These are phyloP conservation scores for Goniozus legneri DNA, from an alignment of 1,140 invertebrate genomes.

Conservation along the genomic window DNA sequence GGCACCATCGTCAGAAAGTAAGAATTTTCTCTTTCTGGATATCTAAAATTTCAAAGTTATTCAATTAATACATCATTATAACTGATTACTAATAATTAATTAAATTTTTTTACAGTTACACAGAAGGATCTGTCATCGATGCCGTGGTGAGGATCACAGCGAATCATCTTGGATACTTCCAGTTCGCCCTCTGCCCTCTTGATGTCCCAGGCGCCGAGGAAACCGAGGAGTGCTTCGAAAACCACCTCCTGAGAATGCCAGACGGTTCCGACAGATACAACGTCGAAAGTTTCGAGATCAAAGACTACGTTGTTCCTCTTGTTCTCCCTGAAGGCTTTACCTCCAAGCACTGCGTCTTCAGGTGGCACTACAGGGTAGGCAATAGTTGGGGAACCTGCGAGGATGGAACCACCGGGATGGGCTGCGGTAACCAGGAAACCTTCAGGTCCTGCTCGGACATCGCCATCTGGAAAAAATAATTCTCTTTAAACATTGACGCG, in stretches of 20 bases:
- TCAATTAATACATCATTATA: too few species aligned
- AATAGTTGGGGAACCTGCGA: conserved; percentile 60
- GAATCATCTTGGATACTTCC: conserved; percentile 64
- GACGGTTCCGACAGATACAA: conserved; percentile 44
- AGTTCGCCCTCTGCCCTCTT: conserved; percentile 59
- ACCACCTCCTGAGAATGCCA: conserved; percentile 56
- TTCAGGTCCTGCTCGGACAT: conserved; percentile 70
- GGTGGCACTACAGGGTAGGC: conserved; percentile 65
- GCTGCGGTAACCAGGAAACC: conserved; percentile 66
- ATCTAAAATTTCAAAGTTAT: too few species aligned
- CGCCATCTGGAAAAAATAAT: conserved; percentile 41
- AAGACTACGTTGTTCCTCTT: conserved; percentile 31
- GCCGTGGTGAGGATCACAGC: conserved; percentile 71
- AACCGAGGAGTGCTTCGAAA: conserved; percentile 61
- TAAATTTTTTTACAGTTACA: conserved; percentile 53
- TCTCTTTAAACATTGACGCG: too few species aligned
- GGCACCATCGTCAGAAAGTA: conserved; percentile 55
- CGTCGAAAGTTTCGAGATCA: conserved; percentile 2
- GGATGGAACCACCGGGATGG: conserved; percentile 43
- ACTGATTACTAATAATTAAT: too few species aligned
- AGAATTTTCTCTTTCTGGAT: too few species aligned
- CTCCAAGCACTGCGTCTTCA: conserved; percentile 65
- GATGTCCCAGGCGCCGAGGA: conserved; percentile 46
- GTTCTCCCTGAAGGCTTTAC: conserved; percentile 55
- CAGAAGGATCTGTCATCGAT: conserved; percentile 59